Base-by-base conservation (phyloP, 2,113 vertebrate genomes). In the Phalacrocorax pelagicus region DNA sequence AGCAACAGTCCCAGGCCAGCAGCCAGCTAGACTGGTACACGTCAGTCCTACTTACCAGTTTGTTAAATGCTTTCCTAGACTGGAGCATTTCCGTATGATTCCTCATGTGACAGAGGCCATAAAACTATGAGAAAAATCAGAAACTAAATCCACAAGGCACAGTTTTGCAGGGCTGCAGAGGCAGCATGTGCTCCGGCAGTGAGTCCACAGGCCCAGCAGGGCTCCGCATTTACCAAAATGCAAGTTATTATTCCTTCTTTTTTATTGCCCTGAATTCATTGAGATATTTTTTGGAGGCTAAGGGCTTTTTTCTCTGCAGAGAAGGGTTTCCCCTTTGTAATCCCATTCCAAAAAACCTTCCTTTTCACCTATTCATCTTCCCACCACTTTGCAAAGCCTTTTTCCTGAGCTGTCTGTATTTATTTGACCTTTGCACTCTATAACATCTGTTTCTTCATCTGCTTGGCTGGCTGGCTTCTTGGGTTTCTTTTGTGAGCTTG, bases 391-490 rank as follows among this genome's bases (percentile, higher is more conserved):
- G 32, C 75, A 91, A 70, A 63, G 9, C 54, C 8, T 38, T 65
- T 77, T 34, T 54, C 67, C 23, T 29, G 63, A 90, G 69, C 32
- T 77, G 19, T 49, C 74, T 70, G 49, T 58, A 54, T 95, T 84
- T 89, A 58, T 92, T 46, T 62, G 82, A 94, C 67, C 80, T 94
- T 71, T 91, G 69, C 2, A 4, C 51, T 66, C 40, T 44, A 54
- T 38, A 79, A 24, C 73, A 62, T 49, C 79, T 81, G 67, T 78
- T 85, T 73, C 58, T 67, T 73, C 88, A 70, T 95, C 79, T 93
- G 71, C 67, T 73, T 65, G 34, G 27, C 82, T 58, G 46, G 21
- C 24, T 81, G 88, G 44, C 70, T 73, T 46, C 75, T 91, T 52
- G 71, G n/a, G 57, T 34, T 87, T 23, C 44, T 93, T 65, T 57